Evolutionary conservation across 2,888 invertebrate genomes (phyloP).

Genomic region (Neuroscelio doddi): DNA sequence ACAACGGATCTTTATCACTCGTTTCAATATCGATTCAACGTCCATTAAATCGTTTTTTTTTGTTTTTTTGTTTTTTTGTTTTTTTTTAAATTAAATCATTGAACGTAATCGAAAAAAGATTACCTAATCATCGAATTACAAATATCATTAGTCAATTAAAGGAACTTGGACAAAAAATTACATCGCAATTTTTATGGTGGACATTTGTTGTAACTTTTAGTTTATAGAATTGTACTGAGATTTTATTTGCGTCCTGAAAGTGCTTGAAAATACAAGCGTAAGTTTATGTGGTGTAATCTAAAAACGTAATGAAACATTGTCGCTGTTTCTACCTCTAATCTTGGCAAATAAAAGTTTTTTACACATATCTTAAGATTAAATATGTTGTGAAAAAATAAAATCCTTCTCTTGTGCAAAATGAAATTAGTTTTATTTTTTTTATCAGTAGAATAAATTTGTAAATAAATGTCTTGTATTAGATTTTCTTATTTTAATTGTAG

Average conservation of each 20-base stretch:
- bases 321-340: conserved; percentile 8
- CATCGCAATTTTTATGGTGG: neutral
- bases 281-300: neutral
- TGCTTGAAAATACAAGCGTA: neutral
- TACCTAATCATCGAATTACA: neutral
- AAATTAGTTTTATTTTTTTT: no score
- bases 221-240: neutral
- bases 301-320: neutral
- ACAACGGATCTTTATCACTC: conserved; percentile 6
- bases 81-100: no score
- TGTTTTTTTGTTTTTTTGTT: no score
- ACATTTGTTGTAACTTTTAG: neutral
- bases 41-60: no score
- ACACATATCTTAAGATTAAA: neutral
- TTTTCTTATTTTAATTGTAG: no score
- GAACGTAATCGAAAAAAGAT: conserved; percentile 1
- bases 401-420: no score
- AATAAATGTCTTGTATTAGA: no score
- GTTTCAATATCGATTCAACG: conserved; percentile 1
- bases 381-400: no score
- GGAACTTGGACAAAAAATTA: neutral
- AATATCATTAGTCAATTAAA: neutral
- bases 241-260: conserved; percentile 3
- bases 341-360: conserved; percentile 7
- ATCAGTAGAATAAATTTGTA: no score